Base-by-base conservation (phyloP, 2,888 invertebrate genomes). In the Agrotis segetum region DNA sequence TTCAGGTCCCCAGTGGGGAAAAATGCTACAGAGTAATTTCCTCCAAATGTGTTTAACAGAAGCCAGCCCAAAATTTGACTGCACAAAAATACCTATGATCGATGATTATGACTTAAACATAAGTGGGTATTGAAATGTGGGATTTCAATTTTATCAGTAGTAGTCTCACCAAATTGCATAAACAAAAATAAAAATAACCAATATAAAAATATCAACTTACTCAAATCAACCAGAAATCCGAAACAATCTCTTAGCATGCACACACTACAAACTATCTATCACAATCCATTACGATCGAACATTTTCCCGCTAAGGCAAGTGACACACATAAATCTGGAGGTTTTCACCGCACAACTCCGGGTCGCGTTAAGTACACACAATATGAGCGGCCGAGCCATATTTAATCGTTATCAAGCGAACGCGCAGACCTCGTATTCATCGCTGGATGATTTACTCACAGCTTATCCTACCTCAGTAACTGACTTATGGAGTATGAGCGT, bases 351-450 rank as follows among this genome's bases (percentile, higher is more conserved):
- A 76, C 86, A 82, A 82, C 85, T 87, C 85, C 84, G 85, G 78
- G 77, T 69, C 86, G 83, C 81, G 85, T 84, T 93, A 92, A 93
- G 92, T 92, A 93, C 92, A 91, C 88, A 90, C 89, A 90, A 91
- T 93, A 92, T 91, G 92, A 92, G 90, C 91, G 89, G 85, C 74
- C 86, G 83, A 85, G 91, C 92, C 92, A 94, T 96, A 96, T 95
- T 95, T 95, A 95, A 95, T 91, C 92, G 93, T 92, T 96, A 96
- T 95, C 95, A 88, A 89, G 85, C 88, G 87, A 86, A 87, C 88
- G 88, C 88, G 87, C 92, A 92, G 91, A 89, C 90, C 92, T 90
- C 88, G 92, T 91, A 93, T 94, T 95, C 95, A 94, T 93, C 91
- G 93, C 87, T 76, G 88, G 87, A 93, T 95, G 94, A 96, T 95